Conservation (phyloP, 2,113 vertebrate genomes). For the Edolisoma coerulescens region DNA sequence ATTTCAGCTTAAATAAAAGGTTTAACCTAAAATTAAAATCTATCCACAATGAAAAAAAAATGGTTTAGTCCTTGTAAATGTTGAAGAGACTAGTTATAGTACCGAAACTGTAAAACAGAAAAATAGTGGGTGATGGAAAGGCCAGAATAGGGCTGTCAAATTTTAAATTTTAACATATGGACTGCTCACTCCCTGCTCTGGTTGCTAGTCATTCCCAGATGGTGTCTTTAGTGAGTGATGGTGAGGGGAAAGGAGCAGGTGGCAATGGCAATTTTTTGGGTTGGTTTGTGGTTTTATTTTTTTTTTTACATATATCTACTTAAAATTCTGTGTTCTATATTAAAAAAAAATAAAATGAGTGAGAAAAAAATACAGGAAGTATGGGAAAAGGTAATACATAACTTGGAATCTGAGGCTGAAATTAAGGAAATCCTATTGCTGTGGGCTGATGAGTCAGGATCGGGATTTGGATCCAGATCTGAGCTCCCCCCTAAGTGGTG, state of each 20-base stretch:
- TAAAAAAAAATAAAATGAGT: too few species aligned
- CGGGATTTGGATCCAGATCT: neutral
- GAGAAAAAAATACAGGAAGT: neutral
- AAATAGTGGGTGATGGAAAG: slow-evolving; percentile 31
- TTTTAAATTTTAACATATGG: slow-evolving; percentile 65
- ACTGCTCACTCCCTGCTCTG: slow-evolving; percentile 62
- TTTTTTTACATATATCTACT: neutral
- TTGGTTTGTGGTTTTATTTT: neutral
- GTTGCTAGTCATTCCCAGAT: slow-evolving; percentile 64
- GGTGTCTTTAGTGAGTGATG: slow-evolving; percentile 57
- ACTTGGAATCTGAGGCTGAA: neutral
- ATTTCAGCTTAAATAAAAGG: neutral
- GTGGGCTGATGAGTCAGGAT: neutral
- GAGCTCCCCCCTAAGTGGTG: neutral
- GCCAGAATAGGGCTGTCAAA: slow-evolving; percentile 46
- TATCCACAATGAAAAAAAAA: neutral
- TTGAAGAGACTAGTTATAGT: neutral
- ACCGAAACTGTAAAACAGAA: neutral
- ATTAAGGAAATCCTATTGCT: neutral
- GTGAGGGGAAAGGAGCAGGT: slow-evolving; percentile 60
- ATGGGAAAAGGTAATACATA: neutral
- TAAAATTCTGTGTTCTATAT: neutral
- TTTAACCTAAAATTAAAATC: neutral
- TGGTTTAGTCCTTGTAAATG: neutral
- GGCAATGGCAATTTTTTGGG: neutral